Conservation (phyloP, 2,113 vertebrate species). For the Mesembrinibis cayennensis region DNA sequence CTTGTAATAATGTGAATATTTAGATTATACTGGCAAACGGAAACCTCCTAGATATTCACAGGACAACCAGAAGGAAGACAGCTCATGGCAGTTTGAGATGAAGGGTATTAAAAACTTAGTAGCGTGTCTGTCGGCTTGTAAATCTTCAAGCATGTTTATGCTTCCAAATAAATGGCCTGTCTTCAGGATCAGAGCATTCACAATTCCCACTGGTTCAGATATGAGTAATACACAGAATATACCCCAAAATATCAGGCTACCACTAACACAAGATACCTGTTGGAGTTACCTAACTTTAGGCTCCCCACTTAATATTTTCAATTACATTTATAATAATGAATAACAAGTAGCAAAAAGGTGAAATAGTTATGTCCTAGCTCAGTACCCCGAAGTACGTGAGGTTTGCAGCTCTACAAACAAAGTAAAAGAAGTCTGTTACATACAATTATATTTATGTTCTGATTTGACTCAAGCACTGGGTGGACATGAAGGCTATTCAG, state of each 20-base stretch:
- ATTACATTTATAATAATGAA: not conserved
- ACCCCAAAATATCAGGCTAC: not conserved
- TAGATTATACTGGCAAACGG: not conserved
- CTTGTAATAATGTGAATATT: not conserved
- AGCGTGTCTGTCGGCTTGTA: rapidly evolving
- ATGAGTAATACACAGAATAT: not conserved
- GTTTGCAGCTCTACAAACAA: not conserved
- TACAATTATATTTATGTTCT: not conserved
- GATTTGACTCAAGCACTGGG: not conserved
- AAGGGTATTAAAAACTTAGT: not conserved
- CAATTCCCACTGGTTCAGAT: not conserved
- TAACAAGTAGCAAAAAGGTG: not conserved
- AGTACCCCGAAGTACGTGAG: not conserved
- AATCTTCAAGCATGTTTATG: not conserved
- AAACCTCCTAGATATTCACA: not conserved
- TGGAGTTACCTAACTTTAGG: not conserved
- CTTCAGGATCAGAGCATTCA: not conserved
- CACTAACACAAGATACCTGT: not conserved
- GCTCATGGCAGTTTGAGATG: not conserved
- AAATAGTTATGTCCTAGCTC: not conserved
- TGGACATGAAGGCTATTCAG: not conserved
- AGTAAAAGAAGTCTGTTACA: not conserved
- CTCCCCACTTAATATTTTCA: not conserved
- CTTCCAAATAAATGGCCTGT: not conserved
- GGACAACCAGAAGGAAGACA: not conserved